Evolutionary conservation across 2,113 vertebrate genomes (phyloP).

Genomic region (Orycteropus afer): DNA sequence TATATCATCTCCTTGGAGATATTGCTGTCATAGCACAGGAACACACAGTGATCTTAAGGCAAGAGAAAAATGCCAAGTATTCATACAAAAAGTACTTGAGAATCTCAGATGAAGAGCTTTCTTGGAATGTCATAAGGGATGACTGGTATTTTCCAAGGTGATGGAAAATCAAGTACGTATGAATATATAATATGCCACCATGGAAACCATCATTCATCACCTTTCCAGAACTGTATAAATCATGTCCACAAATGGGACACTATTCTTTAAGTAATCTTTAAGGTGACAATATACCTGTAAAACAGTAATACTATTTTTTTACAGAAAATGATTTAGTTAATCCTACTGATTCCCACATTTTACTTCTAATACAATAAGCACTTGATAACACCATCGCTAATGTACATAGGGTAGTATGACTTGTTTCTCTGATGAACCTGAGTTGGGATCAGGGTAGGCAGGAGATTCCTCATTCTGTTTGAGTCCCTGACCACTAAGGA

Average conservation of each 20-base stretch:
- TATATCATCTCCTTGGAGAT: neutral
- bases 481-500: neutral
- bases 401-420: neutral
- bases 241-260: neutral
- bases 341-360: neutral
- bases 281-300: constrained; percentile 43
- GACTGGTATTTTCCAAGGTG: constrained; percentile 34
- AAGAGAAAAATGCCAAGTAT: neutral
- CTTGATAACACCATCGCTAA: neutral
- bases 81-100: neutral
- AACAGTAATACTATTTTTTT: neutral
- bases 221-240: neutral
- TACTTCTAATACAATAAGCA: neutral
- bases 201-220: constrained; percentile 2
- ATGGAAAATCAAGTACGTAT: neutral
- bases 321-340: neutral
- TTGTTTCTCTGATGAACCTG: neutral
- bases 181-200: neutral
- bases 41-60: neutral
- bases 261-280: constrained; percentile 43
- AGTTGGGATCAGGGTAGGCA: neutral
- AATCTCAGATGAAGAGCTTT: neutral
- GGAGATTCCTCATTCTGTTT: neutral
- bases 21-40: neutral
- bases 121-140: neutral